These are phyloP conservation scores for Polylopha cassiicola DNA, from an alignment of 2,888 invertebrate genomes.

Conservation along the genomic window DNA sequence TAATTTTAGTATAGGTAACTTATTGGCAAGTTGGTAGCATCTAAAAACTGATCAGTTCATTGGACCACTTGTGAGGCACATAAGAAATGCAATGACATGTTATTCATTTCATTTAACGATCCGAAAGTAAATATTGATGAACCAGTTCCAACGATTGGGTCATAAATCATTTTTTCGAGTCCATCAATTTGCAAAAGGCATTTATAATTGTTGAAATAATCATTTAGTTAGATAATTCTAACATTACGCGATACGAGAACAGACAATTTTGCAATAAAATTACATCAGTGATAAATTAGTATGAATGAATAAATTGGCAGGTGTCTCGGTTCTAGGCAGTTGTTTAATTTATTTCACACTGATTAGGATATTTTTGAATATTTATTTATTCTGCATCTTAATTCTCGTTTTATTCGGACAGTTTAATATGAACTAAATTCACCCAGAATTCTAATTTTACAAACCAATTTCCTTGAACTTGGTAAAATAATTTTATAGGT, in stretches of 20 bases:
- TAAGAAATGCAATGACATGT: constrained; percentile 9
- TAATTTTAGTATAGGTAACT: too few species aligned
- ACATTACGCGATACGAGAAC: constrained; percentile 14
- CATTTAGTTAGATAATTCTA: constrained; percentile 14
- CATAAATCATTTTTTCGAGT: constrained; percentile 16
- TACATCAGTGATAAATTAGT: constrained; percentile 5
- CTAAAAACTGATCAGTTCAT: too few species aligned
- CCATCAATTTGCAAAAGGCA: constrained; percentile 13
- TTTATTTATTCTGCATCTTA: too few species aligned
- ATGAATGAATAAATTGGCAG: constrained; percentile 9
- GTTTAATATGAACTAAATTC: too few species aligned
- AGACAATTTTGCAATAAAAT: constrained; percentile 16
- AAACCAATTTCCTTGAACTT: too few species aligned
- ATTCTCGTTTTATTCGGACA: too few species aligned
- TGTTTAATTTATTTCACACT: neutral
- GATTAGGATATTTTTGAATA: constrained; percentile 4
- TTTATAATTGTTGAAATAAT: constrained; percentile 7
- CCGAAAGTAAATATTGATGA: constrained; percentile 14
- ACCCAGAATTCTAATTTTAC: too few species aligned
- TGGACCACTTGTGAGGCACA: too few species aligned
- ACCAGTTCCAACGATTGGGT: constrained; percentile 6
- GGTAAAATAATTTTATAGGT: too few species aligned
- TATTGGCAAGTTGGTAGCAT: too few species aligned
- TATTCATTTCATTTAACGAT: constrained; percentile 1
- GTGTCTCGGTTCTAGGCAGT: neutral